Evolutionary conservation across 2,797 vertebrate genomes (phyloP), one percentile per base, ranked within the genome.

Genomic region (Pipistrellus pipistrellus): DNA sequence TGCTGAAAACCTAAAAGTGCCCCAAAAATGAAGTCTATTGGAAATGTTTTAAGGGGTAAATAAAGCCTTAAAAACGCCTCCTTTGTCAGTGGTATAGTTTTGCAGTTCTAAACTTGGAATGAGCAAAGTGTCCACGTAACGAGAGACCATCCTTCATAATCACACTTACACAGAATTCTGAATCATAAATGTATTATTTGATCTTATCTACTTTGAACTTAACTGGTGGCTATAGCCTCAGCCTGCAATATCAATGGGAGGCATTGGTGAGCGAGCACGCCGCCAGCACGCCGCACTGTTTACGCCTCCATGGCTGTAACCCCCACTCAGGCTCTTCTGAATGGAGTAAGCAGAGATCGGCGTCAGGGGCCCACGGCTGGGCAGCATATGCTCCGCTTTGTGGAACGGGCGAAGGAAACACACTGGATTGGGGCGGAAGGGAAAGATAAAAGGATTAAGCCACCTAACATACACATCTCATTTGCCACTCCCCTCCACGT

Each of bases 401-500:
- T 18, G 21, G 12, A 68, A 18, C 0, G 5, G 21, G 69, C 35
- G 78, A 82, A 72, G 69, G n/a, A 48, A 91, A 55, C 15, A 48
- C 81, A 62, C 21, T 25, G 9, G 14, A 75, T 0, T 46, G 55
- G 20, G 57, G 25, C 27, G 44, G 44, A 64, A 88, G 21, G 13
- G 76, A 71, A 68, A 46, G 88, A 21, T 32, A 53, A 94, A 76
- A 95, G 5, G 84, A 77, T 88, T 81, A 78, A 94, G 71, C 62
- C 2, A 83, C n/a, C 89, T 9, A 35, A 73, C 41, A 72, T 76
- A 59, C 94, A 94, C 76, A 51, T 62, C 2, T 83, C 3, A 88
- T 95, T 78, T 83, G 53, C 38, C 44, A 38, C 89, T 96, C 94
- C 81, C 55, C 59, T 8, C 85, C 87, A 96, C 32, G 15, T 89